These are phyloP conservation scores for Drosophila rubida DNA, from an alignment of 2,888 invertebrate species.

Conservation along the genomic window DNA sequence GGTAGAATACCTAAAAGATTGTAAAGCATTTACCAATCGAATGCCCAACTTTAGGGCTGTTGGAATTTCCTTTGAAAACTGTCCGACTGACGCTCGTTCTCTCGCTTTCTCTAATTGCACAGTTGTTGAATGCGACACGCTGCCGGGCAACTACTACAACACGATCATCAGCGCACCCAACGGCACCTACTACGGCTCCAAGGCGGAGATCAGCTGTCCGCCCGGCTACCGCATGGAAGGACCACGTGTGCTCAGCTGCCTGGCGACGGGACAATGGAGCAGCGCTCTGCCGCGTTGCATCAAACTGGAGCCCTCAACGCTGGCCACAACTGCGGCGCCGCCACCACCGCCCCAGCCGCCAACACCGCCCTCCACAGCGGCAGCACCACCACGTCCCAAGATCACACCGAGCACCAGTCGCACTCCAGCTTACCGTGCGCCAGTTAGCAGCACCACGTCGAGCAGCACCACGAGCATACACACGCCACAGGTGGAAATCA, in stretches of 20 bases:
- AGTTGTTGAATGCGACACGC: conserved; percentile 91
- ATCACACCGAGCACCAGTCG: conserved; percentile 80
- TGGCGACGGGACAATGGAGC: conserved; percentile 92
- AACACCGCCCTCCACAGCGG: conserved; percentile 48
- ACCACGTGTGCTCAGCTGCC: conserved; percentile 88
- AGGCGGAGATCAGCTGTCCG: conserved; percentile 91
- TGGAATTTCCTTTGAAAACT: too few species aligned
- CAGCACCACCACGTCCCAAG: conserved; percentile 76
- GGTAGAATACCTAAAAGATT: too few species aligned
- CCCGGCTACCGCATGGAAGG: conserved; percentile 90
- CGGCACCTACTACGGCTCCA: conserved; percentile 89
- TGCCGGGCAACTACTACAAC: conserved; percentile 86
- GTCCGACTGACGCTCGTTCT: too few species aligned
- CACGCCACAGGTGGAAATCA: conserved; percentile 81
- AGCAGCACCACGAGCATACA: conserved; percentile 74
- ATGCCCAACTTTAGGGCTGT: too few species aligned
- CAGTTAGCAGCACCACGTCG: conserved; percentile 44
- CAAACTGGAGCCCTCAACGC: conserved; percentile 86
- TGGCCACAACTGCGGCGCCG: conserved; percentile 62
- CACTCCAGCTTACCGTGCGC: conserved; percentile 76
- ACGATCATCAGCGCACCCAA: conserved; percentile 88
- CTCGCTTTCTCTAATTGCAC: neutral
- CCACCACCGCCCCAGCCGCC: conserved; percentile 49
- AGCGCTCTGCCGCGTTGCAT: conserved; percentile 91
- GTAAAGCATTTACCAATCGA: too few species aligned